Percentiles rank a stretch among this genome's conserved stretches.
phyloP scores from a whole-genome alignment of 2,797 vertebrate genomes.

The Heterohyrax brucei region DNA sequence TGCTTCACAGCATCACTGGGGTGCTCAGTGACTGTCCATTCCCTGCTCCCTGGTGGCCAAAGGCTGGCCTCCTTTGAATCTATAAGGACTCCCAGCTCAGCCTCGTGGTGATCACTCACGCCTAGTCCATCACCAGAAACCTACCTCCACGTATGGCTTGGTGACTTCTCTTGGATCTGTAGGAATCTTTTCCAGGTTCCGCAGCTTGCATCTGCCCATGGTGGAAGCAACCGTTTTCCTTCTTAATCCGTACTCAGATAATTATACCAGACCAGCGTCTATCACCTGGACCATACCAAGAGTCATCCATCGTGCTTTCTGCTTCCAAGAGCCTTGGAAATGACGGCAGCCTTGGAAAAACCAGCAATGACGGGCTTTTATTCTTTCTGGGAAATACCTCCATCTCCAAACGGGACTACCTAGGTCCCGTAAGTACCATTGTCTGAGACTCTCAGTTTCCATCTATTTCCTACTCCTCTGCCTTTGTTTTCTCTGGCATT shows the following conservation, averaged over 20 bases:
- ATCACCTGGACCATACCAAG: accelerated
- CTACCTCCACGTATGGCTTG: neutral
- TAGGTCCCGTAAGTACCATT: neutral
- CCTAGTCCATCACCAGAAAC: neutral
- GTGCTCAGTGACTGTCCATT: neutral
- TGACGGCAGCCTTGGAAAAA: too few species aligned
- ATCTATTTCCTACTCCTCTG: neutral
- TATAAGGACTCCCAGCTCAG: neutral
- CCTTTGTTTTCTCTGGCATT: slow-evolving; percentile 58
- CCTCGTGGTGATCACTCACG: neutral
- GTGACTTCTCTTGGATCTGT: neutral
- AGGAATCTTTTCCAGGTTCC: neutral
- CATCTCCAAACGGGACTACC: neutral
- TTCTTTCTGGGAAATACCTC: slow-evolving; percentile 19
- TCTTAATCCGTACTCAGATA: neutral
- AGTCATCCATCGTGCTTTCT: too few species aligned
- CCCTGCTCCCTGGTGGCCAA: neutral
- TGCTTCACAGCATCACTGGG: neutral
- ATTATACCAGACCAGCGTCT: neutral
- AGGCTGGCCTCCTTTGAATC: neutral
- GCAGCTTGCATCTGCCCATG: neutral
- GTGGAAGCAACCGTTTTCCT: neutral
- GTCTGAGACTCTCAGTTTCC: slow-evolving; percentile 54
- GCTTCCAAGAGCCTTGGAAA: neutral
- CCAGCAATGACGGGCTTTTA: neutral